phyloP scores from a whole-genome alignment of 2,113 vertebrate genomes.

The Notothenia rossii region DNA sequence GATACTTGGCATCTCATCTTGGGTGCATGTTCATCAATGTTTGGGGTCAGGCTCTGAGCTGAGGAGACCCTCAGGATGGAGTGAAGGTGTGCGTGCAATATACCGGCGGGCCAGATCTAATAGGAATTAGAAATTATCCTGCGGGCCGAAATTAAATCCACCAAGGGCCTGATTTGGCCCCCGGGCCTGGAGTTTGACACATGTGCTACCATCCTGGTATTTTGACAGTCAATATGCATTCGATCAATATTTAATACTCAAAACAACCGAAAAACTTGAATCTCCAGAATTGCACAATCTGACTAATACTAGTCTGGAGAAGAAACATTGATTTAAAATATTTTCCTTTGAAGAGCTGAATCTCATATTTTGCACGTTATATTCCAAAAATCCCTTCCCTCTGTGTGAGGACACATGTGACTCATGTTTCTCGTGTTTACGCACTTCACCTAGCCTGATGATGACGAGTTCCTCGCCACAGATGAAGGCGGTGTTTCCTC shows the following conservation, averaged over 20 bases:
- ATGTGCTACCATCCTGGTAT: no score
- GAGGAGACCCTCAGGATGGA: no score
- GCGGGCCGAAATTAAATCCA: no score
- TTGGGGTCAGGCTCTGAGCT: no score
- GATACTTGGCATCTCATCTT: no score
- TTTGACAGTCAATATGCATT: constrained; percentile 54
- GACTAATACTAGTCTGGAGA: constrained; percentile 39
- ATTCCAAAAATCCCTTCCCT: constrained; percentile 28
- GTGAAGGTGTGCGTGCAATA: no score
- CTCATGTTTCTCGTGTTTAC: constrained; percentile 60
- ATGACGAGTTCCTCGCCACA: constrained; percentile 59
- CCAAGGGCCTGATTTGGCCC: no score
- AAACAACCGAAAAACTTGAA: constrained; percentile 40
- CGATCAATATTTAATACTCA: constrained; percentile 58
- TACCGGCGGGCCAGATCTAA: no score
- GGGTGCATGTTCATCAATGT: no score
- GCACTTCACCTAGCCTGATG: constrained; percentile 56
- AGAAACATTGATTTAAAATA: constrained; percentile 18
- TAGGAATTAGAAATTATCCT: no score
- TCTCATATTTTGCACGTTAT: constrained; percentile 28
- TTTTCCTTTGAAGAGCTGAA: constrained; percentile 23
- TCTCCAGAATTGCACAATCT: constrained; percentile 43
- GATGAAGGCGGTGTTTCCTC: constrained; percentile 63
- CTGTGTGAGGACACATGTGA: constrained; percentile 37
- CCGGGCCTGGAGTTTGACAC: no score